Conservation (phyloP, 2,113 vertebrate genomes). For the Spermophilus dauricus region DNA sequence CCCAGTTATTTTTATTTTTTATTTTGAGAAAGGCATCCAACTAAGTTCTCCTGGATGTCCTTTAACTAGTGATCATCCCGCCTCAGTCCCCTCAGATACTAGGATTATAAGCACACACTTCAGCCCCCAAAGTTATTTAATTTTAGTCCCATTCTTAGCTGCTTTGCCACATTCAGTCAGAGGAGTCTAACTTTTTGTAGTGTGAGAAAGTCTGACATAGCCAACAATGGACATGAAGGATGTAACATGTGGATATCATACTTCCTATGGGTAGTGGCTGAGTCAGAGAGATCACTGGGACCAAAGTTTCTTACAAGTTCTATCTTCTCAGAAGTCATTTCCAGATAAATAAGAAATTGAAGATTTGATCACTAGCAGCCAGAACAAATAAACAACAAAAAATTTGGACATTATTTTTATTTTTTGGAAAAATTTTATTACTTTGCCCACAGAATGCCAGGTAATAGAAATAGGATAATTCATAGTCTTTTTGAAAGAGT, state of each 20-base stretch:
- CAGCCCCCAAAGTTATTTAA: background rate
- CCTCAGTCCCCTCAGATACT: background rate
- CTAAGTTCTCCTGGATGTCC: background rate
- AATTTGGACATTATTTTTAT: background rate
- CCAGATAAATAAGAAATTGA: background rate
- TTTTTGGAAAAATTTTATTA: background rate
- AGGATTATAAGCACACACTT: background rate
- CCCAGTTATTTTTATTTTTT: background rate
- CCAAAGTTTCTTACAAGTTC: background rate
- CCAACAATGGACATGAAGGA: background rate
- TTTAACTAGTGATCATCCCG: background rate
- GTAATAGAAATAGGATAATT: background rate
- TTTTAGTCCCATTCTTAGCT: background rate
- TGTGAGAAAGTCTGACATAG: background rate
- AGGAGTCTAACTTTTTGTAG: background rate
- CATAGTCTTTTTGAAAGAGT: background rate
- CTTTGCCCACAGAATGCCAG: background rate
- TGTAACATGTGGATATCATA: background rate
- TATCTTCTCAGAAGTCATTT: background rate
- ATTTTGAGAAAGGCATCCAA: background rate
- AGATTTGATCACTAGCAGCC: background rate
- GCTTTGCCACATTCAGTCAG: background rate
- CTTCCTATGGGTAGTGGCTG: background rate
- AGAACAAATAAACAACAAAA: background rate
- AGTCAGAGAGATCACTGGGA: background rate